phyloP scores from a whole-genome alignment of 2,113 vertebrate species.

The Mormyrus lacerda region DNA sequence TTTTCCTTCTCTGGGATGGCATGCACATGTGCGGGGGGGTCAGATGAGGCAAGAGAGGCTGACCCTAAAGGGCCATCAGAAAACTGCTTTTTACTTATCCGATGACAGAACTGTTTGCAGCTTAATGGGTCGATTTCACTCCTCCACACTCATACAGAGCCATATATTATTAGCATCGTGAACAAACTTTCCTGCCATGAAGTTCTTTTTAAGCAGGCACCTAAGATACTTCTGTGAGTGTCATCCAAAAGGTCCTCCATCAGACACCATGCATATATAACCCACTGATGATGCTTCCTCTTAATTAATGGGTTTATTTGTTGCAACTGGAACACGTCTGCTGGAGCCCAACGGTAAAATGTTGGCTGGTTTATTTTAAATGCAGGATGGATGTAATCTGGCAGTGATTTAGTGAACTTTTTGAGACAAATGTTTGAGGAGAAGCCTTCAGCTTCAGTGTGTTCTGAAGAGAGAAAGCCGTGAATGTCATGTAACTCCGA shows the following conservation, averaged over 20 bases:
- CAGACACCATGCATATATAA: not conserved
- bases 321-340: not conserved
- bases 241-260: not conserved
- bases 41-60: not conserved
- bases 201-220: not conserved
- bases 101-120: not conserved
- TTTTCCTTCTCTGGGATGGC: not conserved
- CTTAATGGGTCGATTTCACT: not conserved
- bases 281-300: not conserved
- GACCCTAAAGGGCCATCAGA: not conserved
- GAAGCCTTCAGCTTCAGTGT: not conserved
- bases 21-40: no score
- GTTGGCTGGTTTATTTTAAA: not conserved
- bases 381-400: not conserved
- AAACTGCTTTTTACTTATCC: not conserved
- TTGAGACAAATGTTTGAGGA: not conserved
- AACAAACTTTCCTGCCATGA: not conserved
- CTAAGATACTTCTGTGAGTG: not conserved
- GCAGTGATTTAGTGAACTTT: not conserved
- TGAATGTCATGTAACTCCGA: not conserved
- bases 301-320: not conserved
- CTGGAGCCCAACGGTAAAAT: not conserved
- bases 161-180: not conserved
- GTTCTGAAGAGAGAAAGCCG: not conserved
- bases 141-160: not conserved